Evolutionary conservation across 37 sponge, comb jelly and placozoan species (phyloP).

Genomic region (Tethya wilhelma): DNA sequence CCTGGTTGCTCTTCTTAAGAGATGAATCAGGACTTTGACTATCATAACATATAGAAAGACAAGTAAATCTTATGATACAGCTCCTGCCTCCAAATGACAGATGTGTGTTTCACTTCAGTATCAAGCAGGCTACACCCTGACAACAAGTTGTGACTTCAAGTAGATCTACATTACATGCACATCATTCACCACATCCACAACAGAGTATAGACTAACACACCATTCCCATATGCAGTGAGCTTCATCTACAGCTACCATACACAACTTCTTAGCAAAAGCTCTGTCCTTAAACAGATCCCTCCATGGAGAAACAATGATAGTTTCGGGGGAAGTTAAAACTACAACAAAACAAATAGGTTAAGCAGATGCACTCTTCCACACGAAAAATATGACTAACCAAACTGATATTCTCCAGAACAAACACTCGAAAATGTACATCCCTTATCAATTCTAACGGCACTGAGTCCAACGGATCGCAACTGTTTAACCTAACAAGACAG

Average conservation of each 20-base stretch:
- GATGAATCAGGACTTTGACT: too few species aligned
- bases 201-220: not conserved
- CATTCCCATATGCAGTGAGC: slow-evolving; percentile 27
- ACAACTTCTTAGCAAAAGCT: not conserved
- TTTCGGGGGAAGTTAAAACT: slow-evolving; percentile 21
- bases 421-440: not conserved
- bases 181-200: too few species aligned
- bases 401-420: not conserved
- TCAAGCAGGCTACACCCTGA: too few species aligned
- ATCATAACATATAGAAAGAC: too few species aligned
- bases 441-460: not conserved
- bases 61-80: too few species aligned
- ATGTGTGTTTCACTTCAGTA: too few species aligned
- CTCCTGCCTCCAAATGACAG: too few species aligned
- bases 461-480: not conserved
- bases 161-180: too few species aligned
- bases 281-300: not conserved
- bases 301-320: slow-evolving; percentile 7
- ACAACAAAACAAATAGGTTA: not conserved
- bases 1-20: too few species aligned
- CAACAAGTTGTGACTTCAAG: too few species aligned
- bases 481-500: not conserved
- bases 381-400: not conserved
- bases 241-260: slow-evolving; percentile 12
- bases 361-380: not conserved